A percentile compares a stretch with the other conserved stretches of the same genome.
These are phyloP conservation scores for Gobiocypris rarus DNA, from an alignment of 2,113 vertebrate genomes.

Conservation along the genomic window DNA sequence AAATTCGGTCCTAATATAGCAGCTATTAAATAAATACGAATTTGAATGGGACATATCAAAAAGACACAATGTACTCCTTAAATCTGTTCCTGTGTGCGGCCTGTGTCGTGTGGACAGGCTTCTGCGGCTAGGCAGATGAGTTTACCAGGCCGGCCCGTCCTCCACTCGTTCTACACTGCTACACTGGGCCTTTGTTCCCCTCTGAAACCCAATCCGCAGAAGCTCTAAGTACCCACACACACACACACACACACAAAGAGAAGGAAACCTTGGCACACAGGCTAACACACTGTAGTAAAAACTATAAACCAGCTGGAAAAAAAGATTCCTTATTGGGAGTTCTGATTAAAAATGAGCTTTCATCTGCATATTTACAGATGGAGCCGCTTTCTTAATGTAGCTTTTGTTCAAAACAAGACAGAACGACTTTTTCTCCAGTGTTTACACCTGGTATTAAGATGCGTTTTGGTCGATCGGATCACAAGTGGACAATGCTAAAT, in stretches of 20 bases:
- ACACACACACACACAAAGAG: constrained; percentile 11
- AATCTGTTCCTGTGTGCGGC: background rate
- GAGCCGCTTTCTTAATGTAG: background rate
- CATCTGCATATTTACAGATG: background rate
- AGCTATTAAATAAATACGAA: background rate
- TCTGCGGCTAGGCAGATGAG: constrained; percentile 81
- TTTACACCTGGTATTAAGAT: no score
- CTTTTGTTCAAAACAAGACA: background rate
- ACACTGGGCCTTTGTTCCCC: constrained; percentile 86
- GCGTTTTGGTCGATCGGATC: no score
- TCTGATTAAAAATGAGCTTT: constrained; percentile 3
- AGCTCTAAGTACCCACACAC: constrained; percentile 76
- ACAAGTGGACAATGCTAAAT: no score
- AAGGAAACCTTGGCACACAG: constrained; percentile 50
- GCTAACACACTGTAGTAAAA: constrained; percentile 35
- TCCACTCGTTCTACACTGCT: constrained; percentile 80
- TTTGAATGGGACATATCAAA: constrained; percentile 7
- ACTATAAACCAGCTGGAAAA: constrained; percentile 39
- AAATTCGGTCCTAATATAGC: constrained; percentile 3
- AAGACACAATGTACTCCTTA: constrained; percentile 21
- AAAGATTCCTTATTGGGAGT: constrained; percentile 1
- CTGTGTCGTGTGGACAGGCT: constrained; percentile 71
- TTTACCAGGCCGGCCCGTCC: constrained; percentile 86
- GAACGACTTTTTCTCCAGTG: background rate
- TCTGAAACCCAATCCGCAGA: constrained; percentile 89